Conservation (phyloP, 2,797 vertebrate species). For the Schizopygopsis pylzovi region DNA sequence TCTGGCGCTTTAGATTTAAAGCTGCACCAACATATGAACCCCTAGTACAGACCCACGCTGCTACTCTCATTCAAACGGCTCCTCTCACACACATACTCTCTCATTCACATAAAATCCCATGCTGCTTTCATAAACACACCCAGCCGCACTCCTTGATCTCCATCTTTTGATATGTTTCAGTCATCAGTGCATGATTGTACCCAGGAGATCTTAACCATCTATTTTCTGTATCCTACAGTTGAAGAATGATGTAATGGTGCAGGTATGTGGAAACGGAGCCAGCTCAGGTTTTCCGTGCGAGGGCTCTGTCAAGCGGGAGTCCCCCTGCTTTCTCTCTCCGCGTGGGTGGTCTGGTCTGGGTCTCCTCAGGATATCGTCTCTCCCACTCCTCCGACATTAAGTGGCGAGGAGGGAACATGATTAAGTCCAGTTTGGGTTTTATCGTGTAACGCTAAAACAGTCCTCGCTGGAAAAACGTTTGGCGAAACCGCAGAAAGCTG, state of each 20-base stretch:
- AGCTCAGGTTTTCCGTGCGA: slow-evolving; percentile 41
- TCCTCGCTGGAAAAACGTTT: slow-evolving; percentile 43
- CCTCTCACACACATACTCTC: slow-evolving; percentile 7
- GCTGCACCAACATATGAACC: background rate
- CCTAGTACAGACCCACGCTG: background rate
- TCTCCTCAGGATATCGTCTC: slow-evolving; percentile 51
- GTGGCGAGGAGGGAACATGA: slow-evolving; percentile 45
- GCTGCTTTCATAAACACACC: slow-evolving; percentile 49
- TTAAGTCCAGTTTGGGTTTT: slow-evolving; percentile 53
- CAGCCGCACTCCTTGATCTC: slow-evolving; percentile 38
- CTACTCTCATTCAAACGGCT: slow-evolving; percentile 20
- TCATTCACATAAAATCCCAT: slow-evolving; percentile 49
- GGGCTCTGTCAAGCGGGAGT: slow-evolving; percentile 43
- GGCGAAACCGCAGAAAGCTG: slow-evolving; percentile 30
- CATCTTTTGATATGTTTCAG: slow-evolving; percentile 44
- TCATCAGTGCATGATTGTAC: slow-evolving; percentile 45
- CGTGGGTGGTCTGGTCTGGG: slow-evolving; percentile 49
- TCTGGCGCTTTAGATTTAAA: background rate
- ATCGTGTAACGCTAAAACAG: slow-evolving; percentile 49
- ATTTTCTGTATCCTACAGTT: slow-evolving; percentile 35
- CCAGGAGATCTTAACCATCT: slow-evolving; percentile 41
- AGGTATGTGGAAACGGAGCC: slow-evolving; percentile 44
- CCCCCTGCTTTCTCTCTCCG: slow-evolving; percentile 3
- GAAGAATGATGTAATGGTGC: slow-evolving; percentile 44
- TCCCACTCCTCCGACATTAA: slow-evolving; percentile 33